Evolutionary conservation across 1,140 invertebrate genomes (phyloP), one percentile per base, ranked within the genome.

Genomic region (Ips typographus): DNA sequence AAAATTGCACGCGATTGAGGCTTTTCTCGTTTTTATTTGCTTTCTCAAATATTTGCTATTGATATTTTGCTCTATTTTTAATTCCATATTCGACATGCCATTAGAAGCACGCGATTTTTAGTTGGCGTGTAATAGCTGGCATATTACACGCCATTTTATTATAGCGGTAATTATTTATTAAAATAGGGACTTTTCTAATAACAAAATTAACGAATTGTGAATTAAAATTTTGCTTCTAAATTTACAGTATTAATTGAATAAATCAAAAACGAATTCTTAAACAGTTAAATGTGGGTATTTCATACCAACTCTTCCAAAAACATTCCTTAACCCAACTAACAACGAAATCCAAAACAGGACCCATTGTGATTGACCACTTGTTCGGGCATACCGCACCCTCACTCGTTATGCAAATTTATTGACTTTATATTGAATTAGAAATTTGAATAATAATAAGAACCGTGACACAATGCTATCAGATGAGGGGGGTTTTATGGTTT

Each of bases 361-460:
- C 63, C 58, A 67, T 66, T 67, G 64, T 67, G 57, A 71, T 59
- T 71, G 67, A 73, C 72, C 74, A 75, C 74, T 76, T 76, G 75
- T 75, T 72, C 72, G 68, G 70, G 56, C 58, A 68, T 47, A 22
- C 40, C 55, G 66, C 70, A 68, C 74, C 75, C 75, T 76, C 71
- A 52, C 22, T 73, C 73, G 73, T 75, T 77, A 77, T 77, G 75
- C 73, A 75, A 77, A 77, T 77, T 74, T 76, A 76, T 76, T 75
- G 66, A 70, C 76, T 75, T 72, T 65, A 75, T 76, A 77, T 77
- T 76, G 76, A 77, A 77, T 77, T 77, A 76, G 74, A 76, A 76
- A 77, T 77, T 77, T 77, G 76, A 77, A 77, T 77, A 75, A 77
- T 73, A 77, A 77, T 76, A 71, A 61, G 22, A 66, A 62, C 71